These are phyloP conservation scores for Bovichtus diacanthus DNA, from an alignment of 2,797 vertebrate species.

Conservation along the genomic window DNA sequence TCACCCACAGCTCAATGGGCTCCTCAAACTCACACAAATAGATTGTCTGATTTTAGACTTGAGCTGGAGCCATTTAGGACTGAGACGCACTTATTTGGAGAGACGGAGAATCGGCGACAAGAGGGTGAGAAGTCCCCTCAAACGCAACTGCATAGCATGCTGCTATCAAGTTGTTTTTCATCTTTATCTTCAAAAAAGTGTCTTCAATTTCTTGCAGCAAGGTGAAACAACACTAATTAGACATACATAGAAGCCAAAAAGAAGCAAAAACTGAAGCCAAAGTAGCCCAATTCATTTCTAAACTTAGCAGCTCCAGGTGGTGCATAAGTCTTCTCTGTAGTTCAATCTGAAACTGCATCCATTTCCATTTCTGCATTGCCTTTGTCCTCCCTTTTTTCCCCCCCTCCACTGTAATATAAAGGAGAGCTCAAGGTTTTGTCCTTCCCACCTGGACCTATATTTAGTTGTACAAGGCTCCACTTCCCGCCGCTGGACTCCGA, in stretches of 20 bases:
- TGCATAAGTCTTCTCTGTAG: background rate
- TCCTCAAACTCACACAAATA: background rate
- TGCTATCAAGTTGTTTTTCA: background rate
- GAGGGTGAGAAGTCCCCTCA: background rate
- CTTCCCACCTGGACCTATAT: slow-evolving; percentile 65
- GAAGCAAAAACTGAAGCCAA: background rate
- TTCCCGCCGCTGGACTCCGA: slow-evolving; percentile 39
- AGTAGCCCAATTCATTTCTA: background rate
- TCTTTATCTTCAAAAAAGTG: background rate
- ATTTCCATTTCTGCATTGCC: slow-evolving; percentile 7
- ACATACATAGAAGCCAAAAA: background rate
- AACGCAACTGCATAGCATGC: background rate
- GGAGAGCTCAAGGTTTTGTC: slow-evolving; percentile 53
- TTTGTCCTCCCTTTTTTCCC: background rate
- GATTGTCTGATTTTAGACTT: background rate
- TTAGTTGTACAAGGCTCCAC: slow-evolving; percentile 51
- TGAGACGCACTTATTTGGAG: background rate
- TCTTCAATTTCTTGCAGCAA: background rate
- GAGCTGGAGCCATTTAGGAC: background rate
- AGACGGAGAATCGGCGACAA: background rate
- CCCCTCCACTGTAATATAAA: background rate
- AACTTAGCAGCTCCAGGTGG: background rate
- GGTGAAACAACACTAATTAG: too few species aligned
- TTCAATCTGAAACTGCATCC: background rate
- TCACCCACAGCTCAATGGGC: slow-evolving; percentile 6